Evolutionary conservation across 1,140 invertebrate genomes (phyloP), one percentile per base, ranked within the genome.

Genomic region (Cydia fagiglandana): DNA sequence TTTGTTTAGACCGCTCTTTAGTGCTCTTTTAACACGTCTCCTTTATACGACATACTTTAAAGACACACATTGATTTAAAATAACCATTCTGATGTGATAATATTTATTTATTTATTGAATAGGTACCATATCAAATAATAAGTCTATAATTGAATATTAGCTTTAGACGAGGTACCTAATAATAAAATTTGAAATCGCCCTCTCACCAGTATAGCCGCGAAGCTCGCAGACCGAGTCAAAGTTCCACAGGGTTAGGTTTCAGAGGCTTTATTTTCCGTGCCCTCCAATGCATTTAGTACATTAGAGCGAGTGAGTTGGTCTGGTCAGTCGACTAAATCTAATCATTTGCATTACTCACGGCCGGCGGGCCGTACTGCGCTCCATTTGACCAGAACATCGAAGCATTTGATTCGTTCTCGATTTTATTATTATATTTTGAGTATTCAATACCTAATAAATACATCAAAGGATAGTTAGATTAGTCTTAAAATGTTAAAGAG

Each of bases 281-380:
- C 66, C 66, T 70, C 66, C 30, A 70, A 70, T 75, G 74, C 74
- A 74, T 75, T 75, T 75, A 75, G 74, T 75, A 68, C 74, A 75
- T 75, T 76, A 76, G 75, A 56, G 68, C 38, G 53, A 47, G 64
- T 70, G 64, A 73, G 56, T 28, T 34, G 47, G 75, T 47, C 68
- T 86, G 88, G 81, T 85, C 89, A 90, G 84, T 91, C 84, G 84
- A 84, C 85, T 83, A 88, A 91, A 92, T 92, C 91, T 92, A 92
- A 92, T 92, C 86, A 91, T 89, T 84, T 84, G 81, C 84, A 90
- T 92, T 92, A 92, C 81, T 87, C 82, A 88, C 89, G 91, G 75
- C 77, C 80, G 83, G 85, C 82, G 87, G 84, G 84, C 80, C 86
- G 91, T 91, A 90, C 85, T 88, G 84, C 89, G 91, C 87, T 91